Conservation (phyloP, 2,113 vertebrate species). For the Lagopus muta region DNA sequence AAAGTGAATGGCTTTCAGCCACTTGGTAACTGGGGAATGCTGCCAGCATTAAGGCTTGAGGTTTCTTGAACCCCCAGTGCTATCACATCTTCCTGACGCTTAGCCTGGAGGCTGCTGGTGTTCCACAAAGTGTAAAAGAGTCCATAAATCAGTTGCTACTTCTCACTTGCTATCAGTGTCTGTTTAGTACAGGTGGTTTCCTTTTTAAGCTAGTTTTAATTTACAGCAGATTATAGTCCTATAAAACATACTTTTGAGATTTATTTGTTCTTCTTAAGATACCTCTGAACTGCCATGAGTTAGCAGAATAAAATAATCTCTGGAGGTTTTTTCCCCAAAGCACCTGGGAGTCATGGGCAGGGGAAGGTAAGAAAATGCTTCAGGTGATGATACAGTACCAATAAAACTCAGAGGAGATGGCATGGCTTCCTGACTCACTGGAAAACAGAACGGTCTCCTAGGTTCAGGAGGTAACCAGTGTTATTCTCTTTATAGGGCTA, state of each 20-base stretch:
- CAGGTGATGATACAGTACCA: neutral
- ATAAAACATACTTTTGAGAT: neutral
- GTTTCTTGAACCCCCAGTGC: neutral
- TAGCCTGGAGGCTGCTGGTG: neutral
- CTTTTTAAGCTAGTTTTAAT: neutral
- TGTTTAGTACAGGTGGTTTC: neutral
- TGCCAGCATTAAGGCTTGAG: neutral
- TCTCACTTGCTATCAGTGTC: neutral
- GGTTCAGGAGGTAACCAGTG: neutral
- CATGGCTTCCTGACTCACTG: neutral
- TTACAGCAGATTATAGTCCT: neutral
- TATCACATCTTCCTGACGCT: neutral
- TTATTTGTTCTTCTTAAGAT: neutral
- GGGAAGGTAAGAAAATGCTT: neutral
- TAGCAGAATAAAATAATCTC: neutral
- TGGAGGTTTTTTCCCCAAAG: neutral
- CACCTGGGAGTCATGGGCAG: neutral
- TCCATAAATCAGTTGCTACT: neutral
- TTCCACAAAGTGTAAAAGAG: neutral
- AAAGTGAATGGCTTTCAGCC: neutral
- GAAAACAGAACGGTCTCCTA: neutral
- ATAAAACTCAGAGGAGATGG: neutral
- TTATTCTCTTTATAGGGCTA: slow-evolving; percentile 86
- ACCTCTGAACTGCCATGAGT: neutral
- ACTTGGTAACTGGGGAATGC: neutral